Conservation (phyloP, 2,797 vertebrate genomes). For the Helicolenus hilgendorfi region DNA sequence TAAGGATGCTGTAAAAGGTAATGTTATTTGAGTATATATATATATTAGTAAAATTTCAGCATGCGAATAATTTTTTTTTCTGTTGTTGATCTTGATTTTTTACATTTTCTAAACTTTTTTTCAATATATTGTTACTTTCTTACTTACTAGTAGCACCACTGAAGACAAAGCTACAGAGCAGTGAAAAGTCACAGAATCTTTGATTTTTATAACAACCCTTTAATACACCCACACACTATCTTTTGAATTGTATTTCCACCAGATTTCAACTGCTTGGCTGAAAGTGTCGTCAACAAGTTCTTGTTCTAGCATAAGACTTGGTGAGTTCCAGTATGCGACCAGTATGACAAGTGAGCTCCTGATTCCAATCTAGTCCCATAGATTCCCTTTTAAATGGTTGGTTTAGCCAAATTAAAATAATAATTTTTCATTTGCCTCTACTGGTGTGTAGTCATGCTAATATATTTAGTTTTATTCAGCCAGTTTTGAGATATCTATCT, state of each 20-base stretch:
- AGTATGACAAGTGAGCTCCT: not conserved
- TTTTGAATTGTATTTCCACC: not conserved
- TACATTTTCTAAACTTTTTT: not conserved
- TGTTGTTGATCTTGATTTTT: not conserved
- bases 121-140: not conserved
- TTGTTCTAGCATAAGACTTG: not conserved
- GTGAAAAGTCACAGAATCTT: not conserved
- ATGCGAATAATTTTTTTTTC: not conserved
- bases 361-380: not conserved
- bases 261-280: not conserved
- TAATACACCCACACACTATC: not conserved
- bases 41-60: not conserved
- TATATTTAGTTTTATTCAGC: no score
- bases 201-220: not conserved
- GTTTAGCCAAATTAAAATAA: not conserved
- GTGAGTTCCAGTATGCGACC: not conserved
- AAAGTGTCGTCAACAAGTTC: not conserved
- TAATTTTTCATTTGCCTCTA: not conserved
- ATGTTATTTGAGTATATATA: not conserved
- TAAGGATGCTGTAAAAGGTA: not conserved
- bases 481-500: no score
- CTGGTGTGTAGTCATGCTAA: no score
- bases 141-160: not conserved
- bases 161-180: not conserved
- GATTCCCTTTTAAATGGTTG: not conserved